phyloP scores from a whole-genome alignment of 2,113 vertebrate species.

The Arvicanthis niloticus region DNA sequence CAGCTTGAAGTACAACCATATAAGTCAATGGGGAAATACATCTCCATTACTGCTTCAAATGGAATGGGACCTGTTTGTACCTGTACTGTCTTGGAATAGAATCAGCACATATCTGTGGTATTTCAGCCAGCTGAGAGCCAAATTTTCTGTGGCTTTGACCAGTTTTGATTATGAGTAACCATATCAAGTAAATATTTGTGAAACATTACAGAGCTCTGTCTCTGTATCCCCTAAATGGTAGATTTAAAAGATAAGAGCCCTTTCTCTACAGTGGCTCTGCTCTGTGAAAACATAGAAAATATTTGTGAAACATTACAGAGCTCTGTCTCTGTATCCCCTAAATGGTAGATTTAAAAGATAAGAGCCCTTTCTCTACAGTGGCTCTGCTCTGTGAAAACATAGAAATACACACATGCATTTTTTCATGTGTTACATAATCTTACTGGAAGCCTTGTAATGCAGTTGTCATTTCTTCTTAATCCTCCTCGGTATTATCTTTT shows the following conservation, averaged over 20 bases:
- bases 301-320: background rate
- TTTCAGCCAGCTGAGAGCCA: background rate
- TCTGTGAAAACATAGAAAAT: background rate
- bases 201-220: background rate
- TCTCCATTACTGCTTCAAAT: background rate
- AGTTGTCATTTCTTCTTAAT: background rate
- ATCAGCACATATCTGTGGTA: background rate
- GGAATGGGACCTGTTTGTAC: background rate
- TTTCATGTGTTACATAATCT: background rate
- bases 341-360: background rate
- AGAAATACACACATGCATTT: background rate
- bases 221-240: background rate
- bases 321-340: background rate
- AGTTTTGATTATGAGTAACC: background rate
- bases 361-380: background rate
- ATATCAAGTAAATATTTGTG: slow-evolving; percentile 22
- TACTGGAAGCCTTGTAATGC: background rate
- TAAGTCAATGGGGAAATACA: background rate
- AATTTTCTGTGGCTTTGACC: background rate
- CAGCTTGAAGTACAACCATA: slow-evolving; percentile 30
- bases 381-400: background rate
- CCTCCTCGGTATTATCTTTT: background rate
- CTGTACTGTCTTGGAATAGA: background rate
- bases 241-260: background rate
- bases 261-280: background rate